Conservation (phyloP, 2,113 vertebrate species). For the Menura novaehollandiae region DNA sequence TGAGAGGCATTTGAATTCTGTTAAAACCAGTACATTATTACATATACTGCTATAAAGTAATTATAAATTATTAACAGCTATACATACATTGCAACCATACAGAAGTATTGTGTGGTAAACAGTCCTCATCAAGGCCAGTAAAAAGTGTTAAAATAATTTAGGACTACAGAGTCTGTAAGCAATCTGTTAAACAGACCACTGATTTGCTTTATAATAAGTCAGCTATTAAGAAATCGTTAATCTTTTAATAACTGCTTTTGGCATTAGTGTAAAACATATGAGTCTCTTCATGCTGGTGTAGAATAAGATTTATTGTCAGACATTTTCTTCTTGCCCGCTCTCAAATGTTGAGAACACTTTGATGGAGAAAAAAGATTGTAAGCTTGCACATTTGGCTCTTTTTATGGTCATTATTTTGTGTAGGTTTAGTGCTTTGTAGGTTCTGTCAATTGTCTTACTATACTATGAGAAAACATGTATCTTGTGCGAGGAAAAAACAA, state of each 20-base stretch:
- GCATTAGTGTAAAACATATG: background rate
- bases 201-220: background rate
- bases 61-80: background rate
- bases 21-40: background rate
- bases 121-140: background rate
- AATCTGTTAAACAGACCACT: background rate
- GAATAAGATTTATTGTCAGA: background rate
- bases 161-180: background rate
- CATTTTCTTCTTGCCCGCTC: background rate
- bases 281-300: background rate
- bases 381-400: background rate
- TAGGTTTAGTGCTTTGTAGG: background rate
- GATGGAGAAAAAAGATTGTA: background rate
- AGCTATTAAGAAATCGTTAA: background rate
- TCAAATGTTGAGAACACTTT: background rate
- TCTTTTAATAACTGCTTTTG: background rate
- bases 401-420: background rate
- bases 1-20: background rate
- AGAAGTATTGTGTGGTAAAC: background rate
- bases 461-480: background rate
- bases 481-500: background rate
- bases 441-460: background rate
- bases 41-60: background rate
- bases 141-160: background rate
- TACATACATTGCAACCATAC: background rate